Evolutionary conservation across 2,797 vertebrate genomes (phyloP), one percentile per base, ranked within the genome.

Genomic region (Rhinatrema bivittatum): DNA sequence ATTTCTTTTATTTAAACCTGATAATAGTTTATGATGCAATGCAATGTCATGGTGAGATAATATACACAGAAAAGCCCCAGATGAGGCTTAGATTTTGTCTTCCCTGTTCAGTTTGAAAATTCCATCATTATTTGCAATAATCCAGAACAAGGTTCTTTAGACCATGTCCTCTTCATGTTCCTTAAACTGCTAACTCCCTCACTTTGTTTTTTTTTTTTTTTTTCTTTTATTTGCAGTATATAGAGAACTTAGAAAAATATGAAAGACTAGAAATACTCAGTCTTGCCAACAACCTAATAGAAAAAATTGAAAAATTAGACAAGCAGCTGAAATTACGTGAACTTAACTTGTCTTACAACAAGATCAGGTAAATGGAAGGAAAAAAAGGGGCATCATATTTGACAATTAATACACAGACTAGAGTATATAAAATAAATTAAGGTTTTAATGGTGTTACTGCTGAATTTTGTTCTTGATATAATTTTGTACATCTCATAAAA

Each of bases 211-310:
- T 10, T 16, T 14, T 15, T 17, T 27, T 32, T 16, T 3, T 30
- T 22, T 17, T 3, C 12, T 25, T 35, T 51, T 29, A 31, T 13
- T 39, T 42, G 14, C 25, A 79, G 88, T 89, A 80, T 46, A 89
- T 91, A 38, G 87, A 91, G 73, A 85, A 87, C 44, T 58, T 91
- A 72, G 87, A 88, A 25, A 89, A 82, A 46, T 91, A 88, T 48
- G 56, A 64, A 28, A 69, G 65, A 20, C 61, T 91, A 7, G 79
- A 85, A 54, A 53, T 76, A 23, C 70, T 91, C 27, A 85, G 82
- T 58, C 80, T 91, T 21, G 80, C 81, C 59, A 68, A 81, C 54
- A 91, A 91, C 51, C 57, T 73, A 12, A 86, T 91, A 42, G 79
- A 76, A 59, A 89, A 79, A 68, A 87, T 91, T 19, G 88, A 92